These are phyloP conservation scores for Drosophila anceps DNA, from an alignment of 2,888 invertebrate genomes.

Conservation along the genomic window DNA sequence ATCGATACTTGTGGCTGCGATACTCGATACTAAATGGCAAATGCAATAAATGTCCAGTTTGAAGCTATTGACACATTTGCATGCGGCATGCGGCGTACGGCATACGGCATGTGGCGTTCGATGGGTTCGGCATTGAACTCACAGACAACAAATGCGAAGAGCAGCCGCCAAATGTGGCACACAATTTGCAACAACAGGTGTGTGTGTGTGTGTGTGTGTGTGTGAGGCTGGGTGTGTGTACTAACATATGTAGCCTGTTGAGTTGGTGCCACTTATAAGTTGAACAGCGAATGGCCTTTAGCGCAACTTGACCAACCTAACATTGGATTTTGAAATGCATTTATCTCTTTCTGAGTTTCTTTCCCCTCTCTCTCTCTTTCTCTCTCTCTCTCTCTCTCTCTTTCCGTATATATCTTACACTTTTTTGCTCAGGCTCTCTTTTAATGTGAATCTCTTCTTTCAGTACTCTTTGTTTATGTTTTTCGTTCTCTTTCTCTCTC, in stretches of 20 bases:
- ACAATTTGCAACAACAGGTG: slow-evolving; percentile 46
- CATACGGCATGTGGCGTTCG: slow-evolving; percentile 36
- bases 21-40: slow-evolving; percentile 65
- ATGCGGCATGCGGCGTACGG: slow-evolving; percentile 51
- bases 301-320: slow-evolving; percentile 17
- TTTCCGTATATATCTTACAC: not conserved
- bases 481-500: not conserved
- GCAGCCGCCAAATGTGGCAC: slow-evolving; percentile 52
- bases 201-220: slow-evolving; percentile 20
- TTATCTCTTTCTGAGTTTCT: not conserved
- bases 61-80: slow-evolving; percentile 82
- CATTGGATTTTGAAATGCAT: not conserved
- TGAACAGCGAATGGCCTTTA: slow-evolving; percentile 19
- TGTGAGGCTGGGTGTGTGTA: not conserved
- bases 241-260: slow-evolving; percentile 20
- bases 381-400: too few relatives aligned
- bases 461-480: not conserved
- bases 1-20: slow-evolving; percentile 43
- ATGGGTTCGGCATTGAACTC: slow-evolving; percentile 55
- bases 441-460: not conserved
- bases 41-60: slow-evolving; percentile 79
- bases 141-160: slow-evolving; percentile 20
- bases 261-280: not conserved
- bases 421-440: not conserved
- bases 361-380: not conserved